These are phyloP conservation scores for Macrobrachium rosenbergii DNA, from an alignment of 1,140 invertebrate species.

Conservation along the genomic window DNA sequence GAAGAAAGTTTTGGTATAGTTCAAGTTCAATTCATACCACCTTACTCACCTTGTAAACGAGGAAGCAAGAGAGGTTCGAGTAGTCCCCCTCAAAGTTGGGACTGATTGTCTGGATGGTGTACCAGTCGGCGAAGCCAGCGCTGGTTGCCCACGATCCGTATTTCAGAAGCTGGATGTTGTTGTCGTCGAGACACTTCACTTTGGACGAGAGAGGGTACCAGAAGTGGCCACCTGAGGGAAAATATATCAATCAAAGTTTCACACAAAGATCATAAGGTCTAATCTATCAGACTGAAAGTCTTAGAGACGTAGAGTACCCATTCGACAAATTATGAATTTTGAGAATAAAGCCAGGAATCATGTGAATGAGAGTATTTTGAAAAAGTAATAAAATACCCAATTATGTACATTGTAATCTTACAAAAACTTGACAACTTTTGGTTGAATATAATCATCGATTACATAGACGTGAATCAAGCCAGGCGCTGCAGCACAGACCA, in stretches of 20 bases:
- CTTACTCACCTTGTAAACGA: constrained; percentile 45
- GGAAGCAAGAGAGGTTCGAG: constrained; percentile 57
- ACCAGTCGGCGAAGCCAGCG: constrained; percentile 65
- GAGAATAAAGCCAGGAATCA: too few species aligned
- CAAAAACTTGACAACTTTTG: too few species aligned
- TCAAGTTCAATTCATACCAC: background rate
- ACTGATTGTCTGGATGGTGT: constrained; percentile 58
- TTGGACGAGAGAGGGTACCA: constrained; percentile 66
- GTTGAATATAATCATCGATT: too few species aligned
- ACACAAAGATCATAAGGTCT: too few species aligned
- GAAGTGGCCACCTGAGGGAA: constrained; percentile 63
- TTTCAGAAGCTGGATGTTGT: constrained; percentile 56
- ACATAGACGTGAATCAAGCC: too few species aligned
- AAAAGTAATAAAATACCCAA: too few species aligned
- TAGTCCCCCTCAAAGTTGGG: constrained; percentile 48
- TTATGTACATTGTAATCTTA: too few species aligned
- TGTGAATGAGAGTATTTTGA: too few species aligned
- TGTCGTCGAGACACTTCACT: constrained; percentile 47
- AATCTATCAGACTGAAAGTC: too few species aligned
- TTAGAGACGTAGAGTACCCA: too few species aligned
- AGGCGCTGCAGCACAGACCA: background rate
- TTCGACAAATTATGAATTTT: too few species aligned
- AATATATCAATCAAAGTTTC: background rate
- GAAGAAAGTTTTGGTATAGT: background rate
- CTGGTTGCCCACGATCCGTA: constrained; percentile 64